Evolutionary conservation across 2,113 vertebrate genomes (phyloP).

Genomic region (Oxygymnocypris stewartii): DNA sequence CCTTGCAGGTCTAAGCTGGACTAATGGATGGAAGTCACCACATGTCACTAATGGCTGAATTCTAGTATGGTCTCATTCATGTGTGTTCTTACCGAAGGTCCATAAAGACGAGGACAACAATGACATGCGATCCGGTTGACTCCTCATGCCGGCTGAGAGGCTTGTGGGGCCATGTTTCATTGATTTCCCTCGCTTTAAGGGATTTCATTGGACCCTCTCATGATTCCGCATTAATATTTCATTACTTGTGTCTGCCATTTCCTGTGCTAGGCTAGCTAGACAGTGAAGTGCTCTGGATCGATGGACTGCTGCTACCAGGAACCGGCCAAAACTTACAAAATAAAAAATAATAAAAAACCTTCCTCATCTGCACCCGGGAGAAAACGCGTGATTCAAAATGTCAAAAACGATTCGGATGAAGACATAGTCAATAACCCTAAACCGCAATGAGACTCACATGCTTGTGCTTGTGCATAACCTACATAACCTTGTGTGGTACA

Average conservation of each 20-base stretch:
- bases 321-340: neutral
- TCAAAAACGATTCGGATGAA: conserved; percentile 29
- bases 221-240: conserved; percentile 71
- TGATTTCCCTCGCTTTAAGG: conserved; percentile 64
- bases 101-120: conserved; percentile 23
- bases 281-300: conserved; percentile 47
- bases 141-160: neutral
- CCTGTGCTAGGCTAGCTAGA: conserved; percentile 51
- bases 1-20: neutral
- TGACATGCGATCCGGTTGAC: conserved; percentile 35
- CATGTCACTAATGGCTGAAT: neutral
- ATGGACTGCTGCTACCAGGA: conserved; percentile 48
- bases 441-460: neutral
- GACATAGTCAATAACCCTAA: neutral
- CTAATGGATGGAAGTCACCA: neutral
- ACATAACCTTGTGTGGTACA: neutral
- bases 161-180: conserved; percentile 42
- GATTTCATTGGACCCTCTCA: conserved; percentile 62
- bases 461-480: neutral
- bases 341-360: neutral
- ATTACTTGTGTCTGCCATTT: conserved; percentile 63
- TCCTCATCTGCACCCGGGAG: neutral
- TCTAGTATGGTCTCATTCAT: neutral
- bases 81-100: conserved; percentile 28
- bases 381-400: conserved; percentile 32